Conservation (phyloP, 2,888 invertebrate genomes). For the Acanthosoma haemorrhoidale region DNA sequence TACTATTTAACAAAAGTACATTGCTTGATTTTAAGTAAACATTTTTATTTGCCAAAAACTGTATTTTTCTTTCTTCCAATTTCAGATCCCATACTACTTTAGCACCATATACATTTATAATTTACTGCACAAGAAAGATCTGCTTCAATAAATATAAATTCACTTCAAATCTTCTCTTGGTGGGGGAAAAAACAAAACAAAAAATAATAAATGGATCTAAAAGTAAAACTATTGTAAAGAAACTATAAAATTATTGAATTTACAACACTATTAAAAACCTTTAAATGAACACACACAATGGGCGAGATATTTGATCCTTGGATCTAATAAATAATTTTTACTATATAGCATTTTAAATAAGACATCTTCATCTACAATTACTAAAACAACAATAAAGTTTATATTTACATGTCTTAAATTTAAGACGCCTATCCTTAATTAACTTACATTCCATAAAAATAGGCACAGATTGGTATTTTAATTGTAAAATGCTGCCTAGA, state of each 20-base stretch:
- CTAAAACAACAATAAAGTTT: conserved; percentile 22
- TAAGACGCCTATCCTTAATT: conserved; percentile 17
- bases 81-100: too few species aligned
- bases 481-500: background rate
- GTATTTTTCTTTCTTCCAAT: too few species aligned
- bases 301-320: background rate
- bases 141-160: too few species aligned
- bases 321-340: conserved; percentile 6
- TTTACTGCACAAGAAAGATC: too few species aligned
- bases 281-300: background rate
- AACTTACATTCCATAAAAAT: conserved; percentile 33
- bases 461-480: conserved; percentile 36
- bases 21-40: too few species aligned
- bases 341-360: conserved; percentile 2
- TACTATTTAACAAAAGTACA: too few species aligned
- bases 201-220: background rate
- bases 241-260: too few species aligned
- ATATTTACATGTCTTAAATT: conserved; percentile 22
- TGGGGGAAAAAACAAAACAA: background rate
- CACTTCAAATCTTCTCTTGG: too few species aligned
- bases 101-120: too few species aligned
- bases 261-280: too few species aligned
- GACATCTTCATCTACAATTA: background rate
- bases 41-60: too few species aligned
- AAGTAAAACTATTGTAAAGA: too few species aligned